Percentiles rank a stretch among this genome's conserved stretches.
phyloP scores from a whole-genome alignment of 2,113 vertebrate species.

The Phaethon lepturus region DNA sequence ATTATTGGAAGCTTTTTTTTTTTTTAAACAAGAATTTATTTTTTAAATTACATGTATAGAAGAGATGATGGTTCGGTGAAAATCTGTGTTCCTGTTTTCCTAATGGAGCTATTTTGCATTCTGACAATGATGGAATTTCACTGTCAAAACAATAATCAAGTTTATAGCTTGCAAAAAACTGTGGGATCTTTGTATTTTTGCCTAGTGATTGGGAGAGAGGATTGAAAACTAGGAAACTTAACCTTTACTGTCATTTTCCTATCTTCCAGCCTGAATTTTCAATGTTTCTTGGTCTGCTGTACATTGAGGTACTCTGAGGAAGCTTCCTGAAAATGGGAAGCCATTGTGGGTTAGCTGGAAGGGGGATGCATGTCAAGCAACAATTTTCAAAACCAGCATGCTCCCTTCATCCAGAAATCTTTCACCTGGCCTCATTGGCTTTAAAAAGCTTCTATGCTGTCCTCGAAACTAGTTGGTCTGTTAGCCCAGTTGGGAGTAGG shows the following conservation, averaged over 20 bases:
- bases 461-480: neutral
- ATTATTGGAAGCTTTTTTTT: neutral
- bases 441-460: neutral
- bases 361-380: neutral
- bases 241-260: neutral
- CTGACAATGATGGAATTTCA: neutral
- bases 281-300: neutral
- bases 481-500: neutral
- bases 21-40: neutral
- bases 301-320: neutral
- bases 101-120: neutral
- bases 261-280: neutral
- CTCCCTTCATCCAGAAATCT: neutral
- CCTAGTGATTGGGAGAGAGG: neutral
- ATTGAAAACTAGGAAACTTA: neutral
- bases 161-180: neutral
- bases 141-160: neutral
- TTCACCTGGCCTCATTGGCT: neutral
- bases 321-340: neutral
- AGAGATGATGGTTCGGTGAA: neutral
- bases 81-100: neutral
- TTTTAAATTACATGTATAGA: neutral
- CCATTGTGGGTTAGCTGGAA: neutral
- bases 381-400: neutral
- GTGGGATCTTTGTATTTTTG: neutral